Base-by-base conservation (phyloP, 2,888 invertebrate genomes). In the Xestia ashworthii region DNA sequence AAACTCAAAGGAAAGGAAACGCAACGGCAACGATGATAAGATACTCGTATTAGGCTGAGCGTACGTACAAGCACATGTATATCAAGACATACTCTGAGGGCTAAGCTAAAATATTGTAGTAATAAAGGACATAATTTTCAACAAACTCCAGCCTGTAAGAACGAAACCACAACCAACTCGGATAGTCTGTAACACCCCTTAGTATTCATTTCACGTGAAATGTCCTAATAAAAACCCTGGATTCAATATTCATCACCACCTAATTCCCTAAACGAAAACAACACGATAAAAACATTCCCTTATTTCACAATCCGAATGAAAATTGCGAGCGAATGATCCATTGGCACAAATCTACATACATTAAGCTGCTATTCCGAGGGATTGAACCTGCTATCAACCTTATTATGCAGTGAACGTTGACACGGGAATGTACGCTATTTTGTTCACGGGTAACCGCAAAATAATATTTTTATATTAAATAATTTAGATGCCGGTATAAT, bases 291-390 rank as follows among this genome's bases (percentile, higher is more conserved):
- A 77, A 76, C 66, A 72, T 79, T 78, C 69, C 41, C 60, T 77
- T 76, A 80, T 83, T 76, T 50, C 74, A 60, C 62, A 83, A 71
- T 83, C 25, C 74, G 74, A 75, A 78, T 83, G 71, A 81, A 79
- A 83, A 79, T 71, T 66, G 76, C 73, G 67, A 76, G 79, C 55
- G 78, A 85, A 85, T 76, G 85, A 85, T 83, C 70, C 81, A 81
- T 83, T 78, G 74, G 75, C 75, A 81, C 79, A 81, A 86, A 84
- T 86, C 69, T 81, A 72, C 81, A 84, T 81, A 78, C 65, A 82
- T 84, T 86, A 79, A 78, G 67, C 76, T 73, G 67, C 71, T 73
- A 72, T 80, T 64, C 78, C 72, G 69, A 76, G 84, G 64, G 74
- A 83, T 83, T 82, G 74, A 76, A 79, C 75, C 74, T 60, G 78